Evolutionary conservation across 1,140 invertebrate species (phyloP).

Genomic region (Popillia japonica): DNA sequence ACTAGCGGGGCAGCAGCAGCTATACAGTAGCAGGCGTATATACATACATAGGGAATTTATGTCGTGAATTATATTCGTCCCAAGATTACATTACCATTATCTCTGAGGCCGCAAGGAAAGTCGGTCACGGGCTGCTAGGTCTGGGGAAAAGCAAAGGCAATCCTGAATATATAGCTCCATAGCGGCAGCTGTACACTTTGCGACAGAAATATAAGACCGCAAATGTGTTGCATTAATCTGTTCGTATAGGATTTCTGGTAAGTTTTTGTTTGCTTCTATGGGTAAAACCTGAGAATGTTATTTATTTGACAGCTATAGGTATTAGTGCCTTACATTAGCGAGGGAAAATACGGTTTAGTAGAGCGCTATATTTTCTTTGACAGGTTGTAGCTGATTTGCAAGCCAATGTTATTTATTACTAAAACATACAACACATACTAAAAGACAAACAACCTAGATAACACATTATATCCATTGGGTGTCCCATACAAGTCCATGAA

Average conservation of each 20-base stretch:
- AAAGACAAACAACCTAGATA: too few species aligned
- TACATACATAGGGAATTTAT: conserved; percentile 54
- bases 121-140: conserved; percentile 30
- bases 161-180: conserved; percentile 46
- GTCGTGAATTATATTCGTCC: conserved; percentile 57
- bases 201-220: background rate
- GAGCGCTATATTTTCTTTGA: too few species aligned
- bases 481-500: too few species aligned
- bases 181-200: background rate
- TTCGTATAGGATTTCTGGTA: background rate
- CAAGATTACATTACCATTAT: conserved; percentile 59
- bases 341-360: too few species aligned
- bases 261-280: too few species aligned
- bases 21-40: conserved; percentile 45
- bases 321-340: too few species aligned
- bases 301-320: too few species aligned
- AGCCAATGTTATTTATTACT: too few species aligned
- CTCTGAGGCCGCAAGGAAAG: conserved; percentile 51
- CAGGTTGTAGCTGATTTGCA: too few species aligned
- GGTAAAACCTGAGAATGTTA: too few species aligned
- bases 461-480: too few species aligned
- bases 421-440: too few species aligned
- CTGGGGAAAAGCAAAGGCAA: background rate
- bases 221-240: background rate
- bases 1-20: conserved; percentile 44